Conservation (phyloP, 2,797 vertebrate genomes). For the Sebastes taczanowskii region DNA sequence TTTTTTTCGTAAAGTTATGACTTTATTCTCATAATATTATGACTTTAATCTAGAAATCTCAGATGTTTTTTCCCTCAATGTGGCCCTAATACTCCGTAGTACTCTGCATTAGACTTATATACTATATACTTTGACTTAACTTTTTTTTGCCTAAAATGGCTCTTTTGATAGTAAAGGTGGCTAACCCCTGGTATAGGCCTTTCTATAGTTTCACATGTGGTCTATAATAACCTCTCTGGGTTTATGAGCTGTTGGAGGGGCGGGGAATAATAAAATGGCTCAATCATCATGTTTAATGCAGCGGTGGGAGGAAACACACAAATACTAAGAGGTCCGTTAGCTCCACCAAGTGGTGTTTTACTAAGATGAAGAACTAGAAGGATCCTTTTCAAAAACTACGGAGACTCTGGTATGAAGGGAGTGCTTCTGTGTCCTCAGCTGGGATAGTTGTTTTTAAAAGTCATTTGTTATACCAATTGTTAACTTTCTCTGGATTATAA, state of each 20-base stretch:
- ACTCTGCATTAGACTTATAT: too few relatives aligned
- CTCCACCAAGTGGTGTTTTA: slow-evolving; percentile 51
- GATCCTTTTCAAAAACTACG: not conserved
- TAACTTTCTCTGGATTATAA: not conserved
- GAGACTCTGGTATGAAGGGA: not conserved
- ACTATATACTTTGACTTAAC: too few relatives aligned
- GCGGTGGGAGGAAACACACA: slow-evolving; percentile 19
- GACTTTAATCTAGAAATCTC: too few relatives aligned
- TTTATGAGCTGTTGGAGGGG: not conserved
- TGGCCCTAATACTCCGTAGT: too few relatives aligned
- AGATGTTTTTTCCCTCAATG: too few relatives aligned
- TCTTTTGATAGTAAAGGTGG: too few relatives aligned
- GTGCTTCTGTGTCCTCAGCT: not conserved
- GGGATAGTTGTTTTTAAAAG: not conserved
- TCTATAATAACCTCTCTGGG: not conserved
- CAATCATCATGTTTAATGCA: slow-evolving; percentile 14
- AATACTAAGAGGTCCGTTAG: not conserved
- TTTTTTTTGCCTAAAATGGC: too few relatives aligned
- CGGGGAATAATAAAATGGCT: not conserved
- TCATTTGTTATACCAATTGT: not conserved
- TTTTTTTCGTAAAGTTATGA: too few relatives aligned
- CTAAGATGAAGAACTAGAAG: not conserved
- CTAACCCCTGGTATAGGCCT: not conserved
- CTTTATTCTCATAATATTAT: too few relatives aligned
- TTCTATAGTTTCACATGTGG: not conserved